Evolutionary conservation across 2,888 invertebrate species (phyloP), one percentile per base, ranked within the genome.

Genomic region (Heliconius hortense): DNA sequence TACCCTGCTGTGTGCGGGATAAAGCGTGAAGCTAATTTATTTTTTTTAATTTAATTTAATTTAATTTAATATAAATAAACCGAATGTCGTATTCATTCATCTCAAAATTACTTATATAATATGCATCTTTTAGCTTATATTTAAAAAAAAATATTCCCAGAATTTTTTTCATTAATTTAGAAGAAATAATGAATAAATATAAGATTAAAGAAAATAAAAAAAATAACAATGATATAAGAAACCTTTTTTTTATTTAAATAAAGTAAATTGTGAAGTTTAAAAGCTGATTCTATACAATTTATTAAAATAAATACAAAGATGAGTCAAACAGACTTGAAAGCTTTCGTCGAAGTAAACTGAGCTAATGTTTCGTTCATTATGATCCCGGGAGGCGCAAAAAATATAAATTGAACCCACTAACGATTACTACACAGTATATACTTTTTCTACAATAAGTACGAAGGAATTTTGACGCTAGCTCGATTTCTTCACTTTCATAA

Each of bases 311-410:
- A 82, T 82, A 84, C 86, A 86, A 86, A 84, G 88, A 89, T 85
- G 88, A 89, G 87, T 85, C 85, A 85, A 87, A 88, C 88, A 87
- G 83, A 86, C 83, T 88, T 87, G 84, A 92, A 91, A 93, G 92
- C 92, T 91, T 91, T 91, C 86, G 82, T 77, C 83, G 84, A 89
- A 90, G 90, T 89, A 88, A 88, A 86, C 87, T 85, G 85, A 82
- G 89, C 87, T 92, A 93, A 93, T 93, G 92, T 90, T 90, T 87
- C 86, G 88, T 87, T 89, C 92, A 93, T 93, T 92, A 92, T 88
- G 87, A 89, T 87, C 88, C 81, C 86, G 84, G 85, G 84, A 86
- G 83, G 85, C 84, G 85, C 83, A 86, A 83, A 83, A 79, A 89
- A 89, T 87, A 90, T 88, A 90, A 90, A 89, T 88, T 87, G 88